Evolutionary conservation across 35 echinoderm and acorn worm species (phyloP), one percentile per base, ranked within the genome.

Genomic region (Holothuria glaberrima): DNA sequence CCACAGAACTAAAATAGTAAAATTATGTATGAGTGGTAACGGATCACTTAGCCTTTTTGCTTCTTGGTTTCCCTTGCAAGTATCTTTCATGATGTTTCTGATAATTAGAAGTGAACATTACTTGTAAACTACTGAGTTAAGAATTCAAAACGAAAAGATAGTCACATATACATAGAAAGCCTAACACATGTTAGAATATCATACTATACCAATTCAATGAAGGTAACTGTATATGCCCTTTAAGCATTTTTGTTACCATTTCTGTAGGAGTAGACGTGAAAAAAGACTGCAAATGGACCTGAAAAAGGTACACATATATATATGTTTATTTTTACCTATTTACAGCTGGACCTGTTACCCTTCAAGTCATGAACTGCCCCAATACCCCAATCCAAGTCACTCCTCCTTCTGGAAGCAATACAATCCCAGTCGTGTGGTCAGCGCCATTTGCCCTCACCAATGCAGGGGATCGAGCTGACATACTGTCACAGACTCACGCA

Each of bases 381-480:
- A 48, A n/a, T 5, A 52, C 44, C 7, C 38, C 44, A 19, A 78
- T 78, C 44, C 19, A 24, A 14, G 36, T 78, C 44, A 26, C 50
- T 48, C 74, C 74, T 48, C 12, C 74, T 48, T 48, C 74, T 26
- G 36, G 20, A 10, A 78, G 50, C 24, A 48, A 9, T 27, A n/a
- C 74, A 48, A 28, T 48, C 20, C 18, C 74, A 14, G 74, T 78
- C 22, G 44, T 78, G 3, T 78, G 74, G 74, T 50, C 74, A 48
- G 74, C 50, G 22, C 74, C 74, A 27, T 78, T 78, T 48, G 74
- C 74, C 1, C 74, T 78, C 20, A 78, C 29, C 22, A 78, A 78
- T 48, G 26, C 74, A 30, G 74, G 44, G 6, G n/a, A 21, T n/a
- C 38, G 26, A 35, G 74, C 74, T 13, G 7, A 45, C 9, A 5